Percentiles rank a stretch among this genome's conserved stretches.
These are phyloP conservation scores for Cyrtonyx montezumae DNA, from an alignment of 2,113 vertebrate species.

Conservation along the genomic window DNA sequence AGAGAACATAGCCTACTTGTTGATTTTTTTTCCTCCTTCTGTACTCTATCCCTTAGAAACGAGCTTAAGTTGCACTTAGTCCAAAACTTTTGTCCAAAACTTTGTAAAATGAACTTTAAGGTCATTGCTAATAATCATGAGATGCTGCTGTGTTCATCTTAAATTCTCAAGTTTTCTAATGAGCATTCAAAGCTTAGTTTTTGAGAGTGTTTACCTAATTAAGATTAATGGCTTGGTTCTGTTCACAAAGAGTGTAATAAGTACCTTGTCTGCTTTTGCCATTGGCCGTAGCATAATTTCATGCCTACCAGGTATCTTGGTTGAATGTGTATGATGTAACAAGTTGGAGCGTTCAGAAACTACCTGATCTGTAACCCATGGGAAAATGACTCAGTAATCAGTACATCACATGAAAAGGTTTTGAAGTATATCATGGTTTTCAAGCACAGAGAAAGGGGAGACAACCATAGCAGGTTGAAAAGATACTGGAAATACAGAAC, in stretches of 20 bases:
- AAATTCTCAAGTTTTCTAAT: neutral
- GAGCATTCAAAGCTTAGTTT: neutral
- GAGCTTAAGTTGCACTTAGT: neutral
- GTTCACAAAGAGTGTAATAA: neutral
- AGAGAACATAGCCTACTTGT: accelerated
- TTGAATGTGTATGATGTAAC: neutral
- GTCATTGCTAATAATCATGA: neutral
- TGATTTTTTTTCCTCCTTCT: neutral
- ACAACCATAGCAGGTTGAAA: neutral
- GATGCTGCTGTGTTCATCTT: neutral
- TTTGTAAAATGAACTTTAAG: neutral
- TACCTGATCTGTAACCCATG: neutral
- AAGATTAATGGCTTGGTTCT: neutral
- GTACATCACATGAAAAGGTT: neutral
- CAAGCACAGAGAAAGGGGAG: neutral
- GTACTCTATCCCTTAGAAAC: neutral
- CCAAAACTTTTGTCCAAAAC: neutral
- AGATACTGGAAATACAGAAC: neutral
- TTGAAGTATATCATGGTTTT: neutral
- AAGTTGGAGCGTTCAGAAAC: neutral
- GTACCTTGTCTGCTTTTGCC: neutral
- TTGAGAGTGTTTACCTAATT: neutral
- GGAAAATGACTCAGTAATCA: neutral
- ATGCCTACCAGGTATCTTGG: neutral
- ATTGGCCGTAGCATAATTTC: neutral